Conservation (phyloP, 2,113 vertebrate species). For the Poecilia latipinna region DNA sequence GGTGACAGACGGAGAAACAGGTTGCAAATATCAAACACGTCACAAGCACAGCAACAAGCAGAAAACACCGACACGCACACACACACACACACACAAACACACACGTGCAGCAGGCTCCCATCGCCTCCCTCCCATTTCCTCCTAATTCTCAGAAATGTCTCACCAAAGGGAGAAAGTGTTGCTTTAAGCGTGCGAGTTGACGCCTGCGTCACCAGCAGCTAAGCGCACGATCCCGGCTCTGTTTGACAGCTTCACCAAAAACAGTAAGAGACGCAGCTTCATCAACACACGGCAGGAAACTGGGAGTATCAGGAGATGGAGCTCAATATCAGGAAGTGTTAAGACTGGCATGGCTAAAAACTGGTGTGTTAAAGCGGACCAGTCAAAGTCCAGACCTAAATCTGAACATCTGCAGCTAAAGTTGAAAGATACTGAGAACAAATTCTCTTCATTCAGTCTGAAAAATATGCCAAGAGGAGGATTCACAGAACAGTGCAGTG, state of each 20-base stretch:
- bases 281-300: slow-evolving; percentile 36
- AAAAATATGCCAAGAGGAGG: too few relatives aligned
- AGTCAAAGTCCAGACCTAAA: not conserved
- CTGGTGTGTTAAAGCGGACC: not conserved
- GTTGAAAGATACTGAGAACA: not conserved
- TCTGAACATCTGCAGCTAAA: not conserved
- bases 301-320: slow-evolving; percentile 19
- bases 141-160: slow-evolving; percentile 42
- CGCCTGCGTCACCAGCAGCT: slow-evolving; percentile 42
- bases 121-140: slow-evolving; percentile 32
- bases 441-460: too few relatives aligned
- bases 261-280: slow-evolving; percentile 40
- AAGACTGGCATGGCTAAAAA: too few relatives aligned
- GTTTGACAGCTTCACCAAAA: slow-evolving; percentile 50
- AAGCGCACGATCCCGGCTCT: slow-evolving; percentile 44
- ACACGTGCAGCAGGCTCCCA: slow-evolving; percentile 3
- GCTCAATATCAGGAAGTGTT: slow-evolving; percentile 8
- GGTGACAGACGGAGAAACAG: slow-evolving; percentile 70
- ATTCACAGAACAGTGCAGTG: too few relatives aligned
- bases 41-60: slow-evolving; percentile 31
- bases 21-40: slow-evolving; percentile 67
- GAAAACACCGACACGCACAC: not conserved
- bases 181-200: slow-evolving; percentile 17
- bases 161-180: slow-evolving; percentile 33
- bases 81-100: not conserved